phyloP scores from a whole-genome alignment of 2,888 invertebrate genomes.

The Xanthostigma xanthostigma region DNA sequence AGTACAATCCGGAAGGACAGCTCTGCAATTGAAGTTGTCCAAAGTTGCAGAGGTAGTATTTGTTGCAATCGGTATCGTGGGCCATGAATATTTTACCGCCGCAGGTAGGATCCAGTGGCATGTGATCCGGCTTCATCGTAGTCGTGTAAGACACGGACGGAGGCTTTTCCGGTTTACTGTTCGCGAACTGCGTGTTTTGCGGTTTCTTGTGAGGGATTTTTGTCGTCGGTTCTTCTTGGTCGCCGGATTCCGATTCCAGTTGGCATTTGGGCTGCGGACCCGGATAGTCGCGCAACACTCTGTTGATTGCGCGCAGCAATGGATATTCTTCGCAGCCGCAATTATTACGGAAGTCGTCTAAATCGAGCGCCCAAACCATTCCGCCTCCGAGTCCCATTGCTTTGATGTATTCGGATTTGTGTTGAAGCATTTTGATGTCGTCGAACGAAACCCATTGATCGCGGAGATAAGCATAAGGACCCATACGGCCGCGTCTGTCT shows the following conservation, averaged over 20 bases:
- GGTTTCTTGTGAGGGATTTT: slow-evolving; percentile 8
- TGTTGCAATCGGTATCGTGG: slow-evolving; percentile 53
- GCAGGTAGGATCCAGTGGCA: slow-evolving; percentile 24
- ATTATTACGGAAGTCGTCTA: slow-evolving; percentile 71
- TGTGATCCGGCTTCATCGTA: slow-evolving; percentile 6
- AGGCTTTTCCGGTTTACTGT: slow-evolving; percentile 4
- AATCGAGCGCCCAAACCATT: slow-evolving; percentile 81
- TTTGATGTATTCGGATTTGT: slow-evolving; percentile 70
- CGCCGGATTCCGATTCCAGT: slow-evolving; percentile 24
- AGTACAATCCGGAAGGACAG: slow-evolving; percentile 60
- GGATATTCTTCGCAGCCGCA: slow-evolving; percentile 75
- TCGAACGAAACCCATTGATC: slow-evolving; percentile 94
- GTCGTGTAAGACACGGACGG: background rate
- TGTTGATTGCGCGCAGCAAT: slow-evolving; percentile 61
- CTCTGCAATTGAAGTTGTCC: slow-evolving; percentile 50
- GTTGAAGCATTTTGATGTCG: slow-evolving; percentile 66
- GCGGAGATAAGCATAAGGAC: slow-evolving; percentile 67
- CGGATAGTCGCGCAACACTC: slow-evolving; percentile 55
- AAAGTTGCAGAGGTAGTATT: slow-evolving; percentile 69
- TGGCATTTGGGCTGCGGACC: slow-evolving; percentile 47
- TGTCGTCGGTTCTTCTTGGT: slow-evolving; percentile 9
- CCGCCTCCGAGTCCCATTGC: slow-evolving; percentile 69
- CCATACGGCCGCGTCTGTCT: slow-evolving; percentile 67
- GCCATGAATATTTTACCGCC: slow-evolving; percentile 40
- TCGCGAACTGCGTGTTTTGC: slow-evolving; percentile 2